A percentile compares a stretch with the other conserved stretches of the same genome.
Evolutionary conservation across 2,113 vertebrate species (phyloP).

Genomic region (Ochotona princeps): DNA sequence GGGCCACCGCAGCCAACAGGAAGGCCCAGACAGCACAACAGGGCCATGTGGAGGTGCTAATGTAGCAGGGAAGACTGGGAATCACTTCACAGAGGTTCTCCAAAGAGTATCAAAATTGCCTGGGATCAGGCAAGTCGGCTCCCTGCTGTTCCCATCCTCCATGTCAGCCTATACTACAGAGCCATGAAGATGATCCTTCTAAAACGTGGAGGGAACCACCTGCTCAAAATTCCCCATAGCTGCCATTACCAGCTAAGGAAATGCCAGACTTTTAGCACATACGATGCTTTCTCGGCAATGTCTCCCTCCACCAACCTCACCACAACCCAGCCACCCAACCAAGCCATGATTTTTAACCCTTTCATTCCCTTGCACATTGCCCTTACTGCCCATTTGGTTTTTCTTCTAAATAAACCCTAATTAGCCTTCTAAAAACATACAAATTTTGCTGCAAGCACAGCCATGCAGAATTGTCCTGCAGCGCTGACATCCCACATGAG

Average conservation of each 20-base stretch:
- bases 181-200: neutral
- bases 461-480: too few relatives aligned
- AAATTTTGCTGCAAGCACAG: neutral
- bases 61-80: neutral
- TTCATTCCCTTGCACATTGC: neutral
- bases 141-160: neutral
- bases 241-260: conserved; percentile 35
- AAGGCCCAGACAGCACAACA: rapidly evolving
- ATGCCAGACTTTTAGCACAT: conserved; percentile 31
- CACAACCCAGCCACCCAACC: neutral
- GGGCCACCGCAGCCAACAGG: too few relatives aligned
- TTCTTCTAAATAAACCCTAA: neutral
- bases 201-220: conserved; percentile 10
- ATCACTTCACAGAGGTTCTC: neutral
- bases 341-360: neutral
- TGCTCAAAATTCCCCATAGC: neutral
- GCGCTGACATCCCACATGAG: too few relatives aligned
- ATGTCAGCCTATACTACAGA: neutral
- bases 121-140: neutral
- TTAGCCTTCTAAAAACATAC: neutral
- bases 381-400: neutral
- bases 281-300: neutral
- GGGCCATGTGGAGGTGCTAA: neutral
- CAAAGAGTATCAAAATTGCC: too few relatives aligned
- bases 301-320: neutral